phyloP scores from a whole-genome alignment of 2,113 vertebrate genomes.

The Lates calcarifer region DNA sequence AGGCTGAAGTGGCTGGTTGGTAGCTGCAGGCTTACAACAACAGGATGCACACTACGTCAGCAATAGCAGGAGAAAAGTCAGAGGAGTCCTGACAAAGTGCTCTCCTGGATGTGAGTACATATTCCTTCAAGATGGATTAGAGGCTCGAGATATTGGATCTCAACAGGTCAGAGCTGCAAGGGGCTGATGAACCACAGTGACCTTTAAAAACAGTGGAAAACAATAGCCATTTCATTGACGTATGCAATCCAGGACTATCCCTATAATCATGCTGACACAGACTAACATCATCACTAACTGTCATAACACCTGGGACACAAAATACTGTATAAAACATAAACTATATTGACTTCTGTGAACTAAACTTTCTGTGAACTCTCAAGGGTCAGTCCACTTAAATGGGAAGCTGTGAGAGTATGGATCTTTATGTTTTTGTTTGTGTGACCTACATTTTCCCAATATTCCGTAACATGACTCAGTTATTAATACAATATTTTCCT shows the following conservation, averaged over 20 bases:
- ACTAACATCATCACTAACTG: constrained; percentile 2
- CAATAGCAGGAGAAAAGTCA: constrained; percentile 58
- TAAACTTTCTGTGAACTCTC: not conserved
- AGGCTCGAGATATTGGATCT: constrained; percentile 26
- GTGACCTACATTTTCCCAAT: not conserved
- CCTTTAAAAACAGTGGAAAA: constrained; percentile 2
- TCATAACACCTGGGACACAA: constrained; percentile 4
- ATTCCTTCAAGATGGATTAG: constrained; percentile 52
- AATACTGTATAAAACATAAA: constrained; percentile 10
- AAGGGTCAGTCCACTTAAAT: not conserved
- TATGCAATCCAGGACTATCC: not conserved
- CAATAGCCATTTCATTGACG: constrained; percentile 16
- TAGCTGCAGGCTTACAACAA: constrained; percentile 72
- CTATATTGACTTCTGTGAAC: not conserved
- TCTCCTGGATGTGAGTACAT: constrained; percentile 26
- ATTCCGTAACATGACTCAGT: not conserved
- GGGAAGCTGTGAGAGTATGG: not conserved
- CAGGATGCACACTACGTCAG: constrained; percentile 76
- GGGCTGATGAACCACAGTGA: constrained; percentile 15
- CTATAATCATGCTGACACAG: constrained; percentile 27
- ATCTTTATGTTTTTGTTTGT: not conserved
- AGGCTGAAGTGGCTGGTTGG: constrained; percentile 44
- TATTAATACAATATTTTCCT: too few species aligned
- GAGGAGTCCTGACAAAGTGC: constrained; percentile 35
- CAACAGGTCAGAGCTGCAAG: constrained; percentile 8